A percentile compares a stretch with the other conserved stretches of the same genome.
These are phyloP conservation scores for Lasiurus borealis DNA, from an alignment of 2,113 vertebrate genomes.

Conservation along the genomic window DNA sequence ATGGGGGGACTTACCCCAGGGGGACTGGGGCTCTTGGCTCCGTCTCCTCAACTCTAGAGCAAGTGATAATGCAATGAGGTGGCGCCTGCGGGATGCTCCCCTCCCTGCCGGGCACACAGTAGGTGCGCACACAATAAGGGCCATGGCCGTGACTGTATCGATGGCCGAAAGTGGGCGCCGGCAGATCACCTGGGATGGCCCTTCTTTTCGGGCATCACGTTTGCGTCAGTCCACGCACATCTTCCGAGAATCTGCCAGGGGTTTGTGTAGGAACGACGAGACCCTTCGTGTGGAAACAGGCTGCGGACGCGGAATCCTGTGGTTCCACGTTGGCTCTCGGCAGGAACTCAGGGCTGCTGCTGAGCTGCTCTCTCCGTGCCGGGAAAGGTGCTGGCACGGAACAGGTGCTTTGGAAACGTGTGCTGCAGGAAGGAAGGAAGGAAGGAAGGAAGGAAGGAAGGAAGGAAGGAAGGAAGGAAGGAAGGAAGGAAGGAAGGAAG, in stretches of 20 bases:
- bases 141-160: rapidly evolving
- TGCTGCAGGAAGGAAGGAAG: no score
- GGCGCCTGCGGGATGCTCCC: rapidly evolving
- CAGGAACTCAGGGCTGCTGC: neutral
- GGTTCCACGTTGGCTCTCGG: no score
- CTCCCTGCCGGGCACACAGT: rapidly evolving
- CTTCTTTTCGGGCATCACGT: no score
- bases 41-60: neutral
- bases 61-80: neutral
- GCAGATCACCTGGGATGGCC: neutral
- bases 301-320: neutral
- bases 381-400: neutral
- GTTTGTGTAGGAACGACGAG: neutral
- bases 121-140: neutral
- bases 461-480: neutral
- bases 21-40: neutral
- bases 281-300: neutral
- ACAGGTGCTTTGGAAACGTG: neutral
- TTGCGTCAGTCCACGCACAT: neutral
- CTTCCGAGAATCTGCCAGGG: neutral
- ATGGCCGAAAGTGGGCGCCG: no score
- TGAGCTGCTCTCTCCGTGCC: neutral
- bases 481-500: neutral
- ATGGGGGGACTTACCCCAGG: neutral
- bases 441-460: no score